phyloP scores from a whole-genome alignment of 2,113 vertebrate species.

The Climacteris rufus region DNA sequence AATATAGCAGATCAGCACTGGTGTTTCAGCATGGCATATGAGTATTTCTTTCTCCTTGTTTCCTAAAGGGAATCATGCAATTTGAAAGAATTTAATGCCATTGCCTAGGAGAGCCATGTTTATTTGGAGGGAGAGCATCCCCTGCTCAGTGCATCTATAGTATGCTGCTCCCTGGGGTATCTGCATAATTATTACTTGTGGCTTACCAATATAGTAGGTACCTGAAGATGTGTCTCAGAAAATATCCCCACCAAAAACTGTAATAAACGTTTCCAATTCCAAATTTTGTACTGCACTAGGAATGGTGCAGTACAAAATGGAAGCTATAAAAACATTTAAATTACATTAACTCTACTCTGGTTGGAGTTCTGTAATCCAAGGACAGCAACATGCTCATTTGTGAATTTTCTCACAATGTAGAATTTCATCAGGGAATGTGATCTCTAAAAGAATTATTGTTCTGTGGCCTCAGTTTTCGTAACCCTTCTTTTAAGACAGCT shows the following conservation, averaged over 20 bases:
- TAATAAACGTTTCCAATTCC: background rate
- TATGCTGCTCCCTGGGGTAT: background rate
- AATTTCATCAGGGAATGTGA: background rate
- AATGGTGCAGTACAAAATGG: no score
- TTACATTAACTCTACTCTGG: background rate
- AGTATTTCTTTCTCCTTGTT: background rate
- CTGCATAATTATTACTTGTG: background rate
- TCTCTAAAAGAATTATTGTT: accelerated
- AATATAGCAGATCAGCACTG: background rate
- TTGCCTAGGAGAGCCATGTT: background rate
- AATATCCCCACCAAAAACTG: background rate
- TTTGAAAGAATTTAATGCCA: background rate
- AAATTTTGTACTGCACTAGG: background rate
- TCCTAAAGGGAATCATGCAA: background rate
- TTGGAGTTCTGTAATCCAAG: background rate
- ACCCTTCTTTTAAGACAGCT: background rate
- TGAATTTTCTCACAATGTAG: background rate
- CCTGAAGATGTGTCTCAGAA: background rate
- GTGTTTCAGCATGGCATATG: background rate
- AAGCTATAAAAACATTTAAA: background rate
- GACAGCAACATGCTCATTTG: background rate
- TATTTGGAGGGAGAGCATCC: background rate
- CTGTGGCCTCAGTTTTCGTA: background rate
- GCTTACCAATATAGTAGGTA: background rate
- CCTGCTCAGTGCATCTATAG: background rate